phyloP scores from a whole-genome alignment of 2,888 invertebrate species.

The Netelia fuscicornis region DNA sequence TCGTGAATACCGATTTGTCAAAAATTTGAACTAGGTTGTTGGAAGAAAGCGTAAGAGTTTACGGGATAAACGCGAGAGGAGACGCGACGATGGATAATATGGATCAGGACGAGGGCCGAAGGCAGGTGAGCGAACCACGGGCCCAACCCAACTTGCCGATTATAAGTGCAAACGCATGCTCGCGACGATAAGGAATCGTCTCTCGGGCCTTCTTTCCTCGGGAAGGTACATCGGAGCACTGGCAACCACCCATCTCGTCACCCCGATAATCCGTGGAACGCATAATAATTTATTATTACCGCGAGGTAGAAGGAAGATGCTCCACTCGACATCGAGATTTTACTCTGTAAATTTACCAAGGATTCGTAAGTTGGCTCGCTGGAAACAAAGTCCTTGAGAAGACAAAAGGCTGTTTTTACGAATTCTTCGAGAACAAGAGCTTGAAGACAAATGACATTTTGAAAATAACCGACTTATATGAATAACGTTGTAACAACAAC shows the following conservation, averaged over 20 bases:
- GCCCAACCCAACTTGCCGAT: constrained; percentile 59
- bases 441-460: too few species aligned
- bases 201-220: constrained; percentile 58
- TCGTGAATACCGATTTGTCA: too few species aligned
- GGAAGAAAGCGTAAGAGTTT: background rate
- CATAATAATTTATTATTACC: constrained; percentile 76
- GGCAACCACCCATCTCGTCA: constrained; percentile 71
- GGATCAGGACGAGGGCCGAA: constrained; percentile 38
- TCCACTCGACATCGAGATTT: background rate
- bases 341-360: background rate
- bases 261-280: constrained; percentile 76
- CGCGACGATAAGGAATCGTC: constrained; percentile 74
- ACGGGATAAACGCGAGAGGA: constrained; percentile 1
- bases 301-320: background rate
- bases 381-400: background rate
- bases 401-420: too few species aligned
- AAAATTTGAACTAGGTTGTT: too few species aligned
- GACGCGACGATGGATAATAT: constrained; percentile 19
- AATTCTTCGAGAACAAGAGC: too few species aligned
- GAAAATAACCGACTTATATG: too few species aligned
- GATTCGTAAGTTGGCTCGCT: background rate
- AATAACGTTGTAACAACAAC: too few species aligned
- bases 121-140: constrained; percentile 35
- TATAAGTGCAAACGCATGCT: constrained; percentile 81
- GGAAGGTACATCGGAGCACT: constrained; percentile 65